Percentiles rank a stretch among this genome's conserved stretches.
Evolutionary conservation across 2,888 invertebrate species (phyloP).

Genomic region (Xestobium rufovillosum): DNA sequence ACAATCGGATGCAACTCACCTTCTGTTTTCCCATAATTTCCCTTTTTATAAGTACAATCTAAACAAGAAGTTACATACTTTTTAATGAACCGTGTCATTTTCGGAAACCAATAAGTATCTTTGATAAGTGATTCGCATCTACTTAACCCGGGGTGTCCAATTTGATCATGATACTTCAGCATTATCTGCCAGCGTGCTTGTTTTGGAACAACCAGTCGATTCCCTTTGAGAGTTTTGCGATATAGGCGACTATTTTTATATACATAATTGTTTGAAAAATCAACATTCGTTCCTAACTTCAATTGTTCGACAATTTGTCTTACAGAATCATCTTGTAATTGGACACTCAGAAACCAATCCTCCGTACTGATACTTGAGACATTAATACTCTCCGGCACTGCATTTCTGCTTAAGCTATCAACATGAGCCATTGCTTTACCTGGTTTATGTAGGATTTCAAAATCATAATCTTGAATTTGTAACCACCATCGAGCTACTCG

Average conservation of each 20-base stretch:
- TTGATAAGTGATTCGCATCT: slow-evolving; percentile 26
- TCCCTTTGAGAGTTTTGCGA: slow-evolving; percentile 20
- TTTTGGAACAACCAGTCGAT: slow-evolving; percentile 28
- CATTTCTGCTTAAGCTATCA: slow-evolving; percentile 23
- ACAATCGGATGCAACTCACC: slow-evolving; percentile 21
- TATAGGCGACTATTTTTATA: slow-evolving; percentile 16
- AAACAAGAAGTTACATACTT: slow-evolving; percentile 29
- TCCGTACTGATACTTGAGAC: too few relatives aligned
- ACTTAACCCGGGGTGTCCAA: slow-evolving; percentile 31
- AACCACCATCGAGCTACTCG: slow-evolving; percentile 27
- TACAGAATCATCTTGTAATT: slow-evolving; percentile 19
- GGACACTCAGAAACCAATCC: slow-evolving; percentile 18
- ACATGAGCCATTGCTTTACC: slow-evolving; percentile 25
- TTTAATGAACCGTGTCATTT: slow-evolving; percentile 25
- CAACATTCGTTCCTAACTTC: background rate
- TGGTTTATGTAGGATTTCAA: slow-evolving; percentile 21
- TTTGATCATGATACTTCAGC: slow-evolving; percentile 32
- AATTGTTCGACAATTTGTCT: slow-evolving; percentile 12
- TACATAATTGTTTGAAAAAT: slow-evolving; percentile 3
- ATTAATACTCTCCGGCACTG: slow-evolving; percentile 9
- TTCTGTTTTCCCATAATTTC: slow-evolving; percentile 21
- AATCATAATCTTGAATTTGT: slow-evolving; percentile 22
- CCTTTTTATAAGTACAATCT: slow-evolving; percentile 30
- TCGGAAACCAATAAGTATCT: slow-evolving; percentile 30
- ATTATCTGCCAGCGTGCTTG: slow-evolving; percentile 29